These are phyloP conservation scores for Drosophila limbata DNA, from an alignment of 2,888 invertebrate species.

Conservation along the genomic window DNA sequence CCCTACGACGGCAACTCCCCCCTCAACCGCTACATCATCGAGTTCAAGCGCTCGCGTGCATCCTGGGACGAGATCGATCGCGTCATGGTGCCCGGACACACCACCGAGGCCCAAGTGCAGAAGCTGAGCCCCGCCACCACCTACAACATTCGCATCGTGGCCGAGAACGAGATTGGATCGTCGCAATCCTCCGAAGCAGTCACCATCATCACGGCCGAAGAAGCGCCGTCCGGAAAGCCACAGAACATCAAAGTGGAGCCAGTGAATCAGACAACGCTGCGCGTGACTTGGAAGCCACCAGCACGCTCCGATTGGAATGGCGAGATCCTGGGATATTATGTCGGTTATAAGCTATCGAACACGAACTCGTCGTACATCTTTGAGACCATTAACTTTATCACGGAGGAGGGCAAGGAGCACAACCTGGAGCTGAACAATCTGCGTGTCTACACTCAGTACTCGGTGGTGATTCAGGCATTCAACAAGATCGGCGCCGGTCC, in stretches of 20 bases:
- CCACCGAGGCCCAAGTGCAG: slow-evolving; percentile 95
- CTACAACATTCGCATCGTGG: slow-evolving; percentile 96
- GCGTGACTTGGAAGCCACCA: slow-evolving; percentile 96
- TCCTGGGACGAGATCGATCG: slow-evolving; percentile 94
- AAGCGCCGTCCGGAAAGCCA: slow-evolving; percentile 94
- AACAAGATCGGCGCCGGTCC: slow-evolving; percentile 98
- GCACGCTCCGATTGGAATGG: slow-evolving; percentile 96
- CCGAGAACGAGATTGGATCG: slow-evolving; percentile 96
- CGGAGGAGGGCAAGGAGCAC: slow-evolving; percentile 96
- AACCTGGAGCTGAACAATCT: slow-evolving; percentile 92
- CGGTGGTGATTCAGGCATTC: slow-evolving; percentile 97
- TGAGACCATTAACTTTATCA: slow-evolving; percentile 95
- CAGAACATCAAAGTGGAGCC: slow-evolving; percentile 94
- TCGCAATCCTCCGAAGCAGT: slow-evolving; percentile 97
- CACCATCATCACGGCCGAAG: slow-evolving; percentile 97
- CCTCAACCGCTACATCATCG: slow-evolving; percentile 94
- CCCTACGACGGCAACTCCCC: slow-evolving; percentile 97
- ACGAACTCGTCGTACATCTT: slow-evolving; percentile 95
- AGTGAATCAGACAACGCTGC: slow-evolving; percentile 93
- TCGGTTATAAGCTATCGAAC: slow-evolving; percentile 94
- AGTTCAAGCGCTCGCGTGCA: slow-evolving; percentile 94
- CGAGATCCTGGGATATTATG: slow-evolving; percentile 95
- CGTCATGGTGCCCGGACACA: slow-evolving; percentile 95
- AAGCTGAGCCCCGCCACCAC: slow-evolving; percentile 95
- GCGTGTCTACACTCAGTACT: slow-evolving; percentile 97